Percentiles rank a stretch among this genome's conserved stretches.
These are phyloP conservation scores for Holothuria scabra DNA, from an alignment of 53 echinoderm and acorn worm genomes.

Conservation along the genomic window DNA sequence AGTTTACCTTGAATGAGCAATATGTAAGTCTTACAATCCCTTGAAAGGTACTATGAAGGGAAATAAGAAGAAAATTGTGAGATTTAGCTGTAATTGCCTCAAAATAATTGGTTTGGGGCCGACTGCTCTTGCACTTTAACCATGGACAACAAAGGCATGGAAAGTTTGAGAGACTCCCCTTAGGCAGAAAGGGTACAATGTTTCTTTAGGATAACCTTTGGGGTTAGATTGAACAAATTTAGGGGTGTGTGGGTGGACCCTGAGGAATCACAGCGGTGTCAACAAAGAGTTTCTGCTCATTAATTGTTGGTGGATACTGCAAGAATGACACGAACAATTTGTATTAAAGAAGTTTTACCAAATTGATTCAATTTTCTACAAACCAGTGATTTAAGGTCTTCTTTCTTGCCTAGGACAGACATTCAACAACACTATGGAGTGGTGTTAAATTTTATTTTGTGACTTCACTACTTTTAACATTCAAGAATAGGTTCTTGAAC, in stretches of 20 bases:
- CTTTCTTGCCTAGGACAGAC: too few relatives aligned
- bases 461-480: too few relatives aligned
- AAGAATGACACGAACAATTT: constrained; percentile 15
- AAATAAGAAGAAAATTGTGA: too few relatives aligned
- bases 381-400: not conserved
- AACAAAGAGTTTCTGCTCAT: constrained; percentile 20
- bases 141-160: not conserved
- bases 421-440: too few relatives aligned
- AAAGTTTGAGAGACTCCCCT: constrained; percentile 2
- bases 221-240: constrained; percentile 41
- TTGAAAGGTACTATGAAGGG: too few relatives aligned
- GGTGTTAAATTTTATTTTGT: too few relatives aligned
- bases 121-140: too few relatives aligned
- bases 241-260: constrained; percentile 24
- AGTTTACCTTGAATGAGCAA: too few relatives aligned
- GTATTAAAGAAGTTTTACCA: not conserved
- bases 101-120: too few relatives aligned
- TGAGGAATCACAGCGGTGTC: not conserved
- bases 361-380: constrained; percentile 1
- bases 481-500: too few relatives aligned
- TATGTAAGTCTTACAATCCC: too few relatives aligned
- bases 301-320: constrained; percentile 19
- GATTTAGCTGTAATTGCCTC: too few relatives aligned
- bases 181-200: constrained; percentile 18
- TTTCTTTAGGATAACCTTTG: constrained; percentile 34